These are phyloP conservation scores for Hestina assimilis DNA, from an alignment of 1,140 invertebrate species.

Conservation along the genomic window DNA sequence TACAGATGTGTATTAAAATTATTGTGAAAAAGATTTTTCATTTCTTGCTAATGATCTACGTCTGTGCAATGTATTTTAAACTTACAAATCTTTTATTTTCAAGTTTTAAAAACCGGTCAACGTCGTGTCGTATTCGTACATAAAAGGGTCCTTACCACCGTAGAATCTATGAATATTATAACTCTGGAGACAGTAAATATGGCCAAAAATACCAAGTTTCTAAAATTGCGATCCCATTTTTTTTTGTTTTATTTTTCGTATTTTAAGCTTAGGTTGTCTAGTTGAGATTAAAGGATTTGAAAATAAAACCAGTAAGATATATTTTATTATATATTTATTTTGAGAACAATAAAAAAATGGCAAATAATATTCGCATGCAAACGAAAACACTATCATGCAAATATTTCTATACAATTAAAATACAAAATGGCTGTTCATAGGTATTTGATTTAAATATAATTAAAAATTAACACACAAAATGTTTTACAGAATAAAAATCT, in stretches of 20 bases:
- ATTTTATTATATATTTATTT: slow-evolving; percentile 51
- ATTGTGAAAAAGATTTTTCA: slow-evolving; percentile 3
- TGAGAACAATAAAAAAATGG: slow-evolving; percentile 51
- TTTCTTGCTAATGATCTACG: slow-evolving; percentile 9
- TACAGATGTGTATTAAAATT: too few species aligned
- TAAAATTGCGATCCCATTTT: not conserved
- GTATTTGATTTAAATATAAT: not conserved
- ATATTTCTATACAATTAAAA: slow-evolving; percentile 32
- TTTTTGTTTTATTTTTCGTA: not conserved
- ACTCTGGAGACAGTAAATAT: too few species aligned
- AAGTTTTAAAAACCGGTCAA: not conserved
- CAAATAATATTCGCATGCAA: slow-evolving; percentile 65
- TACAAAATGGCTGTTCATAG: not conserved
- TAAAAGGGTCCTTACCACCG: too few species aligned
- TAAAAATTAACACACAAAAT: slow-evolving; percentile 5
- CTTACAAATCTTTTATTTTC: not conserved
- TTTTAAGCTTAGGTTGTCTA: too few species aligned
- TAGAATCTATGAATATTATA: too few species aligned
- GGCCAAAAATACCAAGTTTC: too few species aligned
- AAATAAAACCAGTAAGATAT: slow-evolving; percentile 32
- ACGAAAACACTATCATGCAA: slow-evolving; percentile 66
- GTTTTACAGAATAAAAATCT: not conserved
- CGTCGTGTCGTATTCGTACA: not conserved
- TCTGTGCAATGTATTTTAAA: slow-evolving; percentile 1
- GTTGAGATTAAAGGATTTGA: not conserved